A percentile compares a stretch with the other conserved stretches of the same genome.
phyloP scores from a whole-genome alignment of 1,140 invertebrate genomes.

The Lepidostoma basale region DNA sequence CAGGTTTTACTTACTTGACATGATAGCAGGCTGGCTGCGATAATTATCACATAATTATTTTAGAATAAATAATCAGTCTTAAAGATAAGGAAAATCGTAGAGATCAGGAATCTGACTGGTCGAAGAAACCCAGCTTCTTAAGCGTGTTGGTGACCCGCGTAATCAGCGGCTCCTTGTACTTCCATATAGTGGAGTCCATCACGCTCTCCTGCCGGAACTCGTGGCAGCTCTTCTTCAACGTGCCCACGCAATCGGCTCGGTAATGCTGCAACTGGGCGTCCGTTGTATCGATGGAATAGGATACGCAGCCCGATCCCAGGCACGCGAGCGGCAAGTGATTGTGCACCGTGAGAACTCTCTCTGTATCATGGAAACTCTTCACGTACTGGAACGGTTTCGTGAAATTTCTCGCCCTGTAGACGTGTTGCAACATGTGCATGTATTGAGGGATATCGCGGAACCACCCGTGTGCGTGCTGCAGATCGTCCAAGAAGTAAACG shows the following conservation, averaged over 20 bases:
- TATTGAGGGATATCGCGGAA: conserved; percentile 85
- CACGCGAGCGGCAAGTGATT: conserved; percentile 93
- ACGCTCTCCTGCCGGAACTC: conserved; percentile 83
- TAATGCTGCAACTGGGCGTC: conserved; percentile 94
- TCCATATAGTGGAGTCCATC: conserved; percentile 87
- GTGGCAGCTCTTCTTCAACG: conserved; percentile 83
- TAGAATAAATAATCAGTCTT: conserved; percentile 38
- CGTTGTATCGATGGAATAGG: conserved; percentile 80
- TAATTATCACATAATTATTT: conserved; percentile 30
- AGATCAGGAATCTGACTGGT: conserved; percentile 39
- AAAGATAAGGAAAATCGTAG: neutral
- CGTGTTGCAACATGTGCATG: conserved; percentile 94
- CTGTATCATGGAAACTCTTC: conserved; percentile 93
- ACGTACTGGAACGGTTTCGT: conserved; percentile 93
- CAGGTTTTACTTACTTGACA: conserved; percentile 2
- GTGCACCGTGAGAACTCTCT: conserved; percentile 86
- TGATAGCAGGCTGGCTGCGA: conserved; percentile 5
- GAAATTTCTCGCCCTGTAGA: conserved; percentile 88
- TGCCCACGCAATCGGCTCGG: conserved; percentile 88
- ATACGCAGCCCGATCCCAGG: conserved; percentile 82
- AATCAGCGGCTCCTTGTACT: conserved; percentile 79
- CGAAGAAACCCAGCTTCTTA: conserved; percentile 75
- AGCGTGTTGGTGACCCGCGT: conserved; percentile 72
- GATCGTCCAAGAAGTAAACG: conserved; percentile 93
- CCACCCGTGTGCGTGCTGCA: conserved; percentile 80